Base-by-base conservation (phyloP, 2,888 invertebrate species). In the Ectemnius cavifrons region DNA sequence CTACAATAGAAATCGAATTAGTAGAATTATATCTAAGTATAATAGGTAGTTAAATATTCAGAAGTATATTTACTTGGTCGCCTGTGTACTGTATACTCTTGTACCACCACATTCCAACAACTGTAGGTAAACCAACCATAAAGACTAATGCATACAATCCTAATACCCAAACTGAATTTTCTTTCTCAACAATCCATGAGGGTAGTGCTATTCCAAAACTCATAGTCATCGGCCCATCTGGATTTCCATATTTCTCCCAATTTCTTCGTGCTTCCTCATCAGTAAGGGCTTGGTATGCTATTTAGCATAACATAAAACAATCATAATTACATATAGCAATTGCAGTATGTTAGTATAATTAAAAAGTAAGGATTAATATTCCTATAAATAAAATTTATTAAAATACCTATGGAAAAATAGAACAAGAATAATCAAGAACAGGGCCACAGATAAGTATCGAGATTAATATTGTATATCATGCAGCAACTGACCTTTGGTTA, bases 161-260 rank as follows among this genome's bases (percentile, higher is more conserved):
- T 63, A 99, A 93, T 5, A 98, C 99, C 98, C 98, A 99, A 27
- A 99, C 95, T 82, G 99, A 99, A 91, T 99, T 99, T 91, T 99
- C 98, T 91, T 99, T 98, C 89, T 99, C 99, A 11, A 99, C 98
- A 91, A 99, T 98, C 99, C 99, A 99, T 67, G 99, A 99, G 5
- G 99, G 99, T 67, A 99, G 91, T 6, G 99, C 99, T 90, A 99
- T 99, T 72, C 99, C 99, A 93, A 99, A 99, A 86, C 97, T 98
- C 95, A 98, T 99, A 27, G 98, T 99, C 78, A 98, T 99, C 0
- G 99, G 99, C 2, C 99, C 99, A 93, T 99, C 99, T 0, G 99
- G 99, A 93, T 99, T 99, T 23, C 99, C 99, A 93, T 99, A 98
- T 90, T 97, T 97, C 90, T 99, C 98, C 97, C 98, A 99, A 92